phyloP scores from a whole-genome alignment of 2,113 vertebrate genomes.

The Tursiops truncatus region DNA sequence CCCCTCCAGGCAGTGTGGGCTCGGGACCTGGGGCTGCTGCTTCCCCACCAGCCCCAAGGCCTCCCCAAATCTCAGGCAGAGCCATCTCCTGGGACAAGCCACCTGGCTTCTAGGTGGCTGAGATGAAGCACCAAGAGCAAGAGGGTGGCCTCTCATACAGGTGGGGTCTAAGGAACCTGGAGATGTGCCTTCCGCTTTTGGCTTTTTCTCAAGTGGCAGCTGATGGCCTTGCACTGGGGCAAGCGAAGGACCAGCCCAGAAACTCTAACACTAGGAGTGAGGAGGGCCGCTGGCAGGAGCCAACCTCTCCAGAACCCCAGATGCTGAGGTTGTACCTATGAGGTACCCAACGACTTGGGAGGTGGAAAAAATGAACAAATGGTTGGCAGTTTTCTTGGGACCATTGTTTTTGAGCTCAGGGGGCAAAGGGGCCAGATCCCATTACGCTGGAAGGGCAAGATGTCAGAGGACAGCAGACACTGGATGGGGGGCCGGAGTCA shows the following conservation, averaged over 20 bases:
- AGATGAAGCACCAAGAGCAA: too few relatives aligned
- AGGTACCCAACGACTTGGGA: not conserved
- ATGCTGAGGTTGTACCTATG: rapidly evolving
- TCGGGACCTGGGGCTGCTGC: not conserved
- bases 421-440: not conserved
- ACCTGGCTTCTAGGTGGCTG: not conserved
- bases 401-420: not conserved
- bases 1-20: too few relatives aligned
- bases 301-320: too few relatives aligned
- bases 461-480: rapidly evolving
- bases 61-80: not conserved
- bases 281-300: not conserved
- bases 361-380: not conserved
- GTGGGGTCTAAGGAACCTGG: rapidly evolving
- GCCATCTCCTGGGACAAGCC: not conserved
- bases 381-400: not conserved
- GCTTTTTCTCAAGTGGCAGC: not conserved
- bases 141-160: rapidly evolving
- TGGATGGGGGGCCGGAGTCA: not conserved
- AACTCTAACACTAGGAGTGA: not conserved
- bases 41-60: rapidly evolving
- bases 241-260: too few relatives aligned
- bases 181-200: not conserved
- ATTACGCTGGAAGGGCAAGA: not conserved
- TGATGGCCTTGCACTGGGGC: rapidly evolving